Evolutionary conservation across 1,140 invertebrate species (phyloP).

Genomic region (Magallana gigas): DNA sequence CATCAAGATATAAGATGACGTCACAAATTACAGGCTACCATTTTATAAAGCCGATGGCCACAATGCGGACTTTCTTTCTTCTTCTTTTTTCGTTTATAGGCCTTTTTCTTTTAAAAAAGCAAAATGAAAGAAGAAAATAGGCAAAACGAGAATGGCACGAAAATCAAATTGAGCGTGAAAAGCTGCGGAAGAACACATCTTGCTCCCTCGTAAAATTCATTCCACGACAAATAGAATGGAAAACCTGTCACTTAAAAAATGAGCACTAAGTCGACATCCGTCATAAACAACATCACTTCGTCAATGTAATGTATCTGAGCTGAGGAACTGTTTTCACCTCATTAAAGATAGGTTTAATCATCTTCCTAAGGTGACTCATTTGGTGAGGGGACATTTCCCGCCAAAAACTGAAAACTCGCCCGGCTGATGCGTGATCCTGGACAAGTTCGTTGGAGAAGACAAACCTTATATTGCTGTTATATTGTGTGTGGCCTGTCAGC

Average conservation of each 20-base stretch:
- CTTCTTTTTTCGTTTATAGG: not conserved
- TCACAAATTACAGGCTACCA: too few relatives aligned
- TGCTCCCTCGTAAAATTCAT: too few relatives aligned
- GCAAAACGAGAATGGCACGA: conserved; percentile 16
- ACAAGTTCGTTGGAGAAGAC: conserved; percentile 65
- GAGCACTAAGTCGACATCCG: too few relatives aligned
- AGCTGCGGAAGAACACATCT: not conserved
- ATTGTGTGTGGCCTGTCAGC: conserved; percentile 62
- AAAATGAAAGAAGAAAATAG: not conserved
- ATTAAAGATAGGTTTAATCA: conserved; percentile 53
- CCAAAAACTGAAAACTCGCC: conserved; percentile 64
- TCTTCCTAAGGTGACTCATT: conserved; percentile 65
- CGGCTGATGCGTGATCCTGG: conserved; percentile 66
- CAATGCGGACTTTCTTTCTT: too few relatives aligned
- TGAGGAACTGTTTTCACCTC: not conserved
- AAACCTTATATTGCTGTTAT: conserved; percentile 63
- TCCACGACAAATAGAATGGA: too few relatives aligned
- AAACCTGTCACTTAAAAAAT: too few relatives aligned
- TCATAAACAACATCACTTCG: not conserved
- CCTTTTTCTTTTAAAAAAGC: conserved; percentile 8
- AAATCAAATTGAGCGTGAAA: not conserved
- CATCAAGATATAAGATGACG: too few relatives aligned
- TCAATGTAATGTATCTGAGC: conserved; percentile 31
- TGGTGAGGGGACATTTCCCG: conserved; percentile 67
- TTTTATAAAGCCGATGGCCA: too few relatives aligned